Percentiles rank a stretch among this genome's conserved stretches.
phyloP scores from a whole-genome alignment of 2,113 vertebrate species.

The Thalassoma bifasciatum region DNA sequence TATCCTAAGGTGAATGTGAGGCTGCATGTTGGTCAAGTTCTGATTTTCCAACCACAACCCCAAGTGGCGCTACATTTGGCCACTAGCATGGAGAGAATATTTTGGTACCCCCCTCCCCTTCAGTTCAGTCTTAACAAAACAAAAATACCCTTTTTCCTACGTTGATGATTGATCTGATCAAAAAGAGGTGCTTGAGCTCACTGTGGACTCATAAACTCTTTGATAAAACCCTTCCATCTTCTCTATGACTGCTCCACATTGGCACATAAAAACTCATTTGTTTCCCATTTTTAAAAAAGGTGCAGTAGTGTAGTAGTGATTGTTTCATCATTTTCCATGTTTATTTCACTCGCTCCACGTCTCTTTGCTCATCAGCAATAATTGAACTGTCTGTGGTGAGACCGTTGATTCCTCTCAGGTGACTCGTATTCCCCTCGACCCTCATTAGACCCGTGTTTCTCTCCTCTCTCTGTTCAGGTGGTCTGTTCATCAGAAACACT shows the following conservation, averaged over 20 bases:
- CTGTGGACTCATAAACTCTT: no score
- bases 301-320: neutral
- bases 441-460: constrained; percentile 2
- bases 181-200: no score
- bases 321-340: neutral
- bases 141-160: no score
- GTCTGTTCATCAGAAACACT: constrained; percentile 99
- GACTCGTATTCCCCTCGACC: neutral
- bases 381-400: neutral
- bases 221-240: no score
- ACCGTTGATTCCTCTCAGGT: neutral
- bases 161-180: neutral
- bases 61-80: no score
- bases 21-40: no score
- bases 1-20: no score
- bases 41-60: no score
- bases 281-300: neutral
- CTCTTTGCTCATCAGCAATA: neutral
- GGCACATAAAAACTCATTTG: neutral
- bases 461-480: constrained; percentile 82
- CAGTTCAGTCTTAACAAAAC: no score
- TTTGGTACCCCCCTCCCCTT: no score
- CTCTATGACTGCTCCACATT: neutral
- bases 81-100: no score
- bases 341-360: neutral